A percentile compares a stretch with the other conserved stretches of the same genome.
Evolutionary conservation across 1,140 invertebrate genomes (phyloP).

Genomic region (Telenomus remus): DNA sequence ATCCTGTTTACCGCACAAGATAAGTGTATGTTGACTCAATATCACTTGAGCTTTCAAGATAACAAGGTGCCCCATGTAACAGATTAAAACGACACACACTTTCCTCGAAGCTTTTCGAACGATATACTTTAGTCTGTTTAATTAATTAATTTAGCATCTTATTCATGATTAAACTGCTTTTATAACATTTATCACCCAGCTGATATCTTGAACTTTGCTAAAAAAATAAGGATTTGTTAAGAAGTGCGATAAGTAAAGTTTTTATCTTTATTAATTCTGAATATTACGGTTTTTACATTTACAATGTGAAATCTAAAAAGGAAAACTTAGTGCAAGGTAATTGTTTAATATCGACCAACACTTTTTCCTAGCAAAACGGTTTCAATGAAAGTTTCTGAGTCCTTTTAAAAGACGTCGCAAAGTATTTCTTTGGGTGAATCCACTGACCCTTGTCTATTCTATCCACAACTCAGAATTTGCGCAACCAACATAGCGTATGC

Average conservation of each 20-base stretch:
- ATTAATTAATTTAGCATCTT: neutral
- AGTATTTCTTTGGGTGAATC: neutral
- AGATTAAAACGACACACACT: constrained; percentile 42
- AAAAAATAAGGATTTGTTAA: too few species aligned
- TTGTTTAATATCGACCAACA: too few species aligned
- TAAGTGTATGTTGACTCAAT: constrained; percentile 49
- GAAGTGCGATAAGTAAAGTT: too few species aligned
- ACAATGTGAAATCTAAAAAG: too few species aligned
- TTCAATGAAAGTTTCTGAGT: too few species aligned
- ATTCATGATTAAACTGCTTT: neutral
- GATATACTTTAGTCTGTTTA: constrained; percentile 44
- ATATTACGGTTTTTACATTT: too few species aligned
- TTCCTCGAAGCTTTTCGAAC: constrained; percentile 37
- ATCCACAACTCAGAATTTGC: constrained; percentile 11
- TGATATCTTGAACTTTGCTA: too few species aligned
- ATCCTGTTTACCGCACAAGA: constrained; percentile 54
- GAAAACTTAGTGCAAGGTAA: too few species aligned
- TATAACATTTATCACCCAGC: too few species aligned
- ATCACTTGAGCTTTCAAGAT: constrained; percentile 60
- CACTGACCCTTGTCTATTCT: constrained; percentile 11
- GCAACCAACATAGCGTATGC: constrained; percentile 21
- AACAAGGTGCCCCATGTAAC: constrained; percentile 49
- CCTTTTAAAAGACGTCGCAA: too few species aligned
- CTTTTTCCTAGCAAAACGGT: too few species aligned
- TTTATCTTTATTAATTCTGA: too few species aligned